Percentiles rank a stretch among this genome's conserved stretches.
Conservation (phyloP, 2,797 vertebrate species). For the Rhadinocentrus ornatus region DNA sequence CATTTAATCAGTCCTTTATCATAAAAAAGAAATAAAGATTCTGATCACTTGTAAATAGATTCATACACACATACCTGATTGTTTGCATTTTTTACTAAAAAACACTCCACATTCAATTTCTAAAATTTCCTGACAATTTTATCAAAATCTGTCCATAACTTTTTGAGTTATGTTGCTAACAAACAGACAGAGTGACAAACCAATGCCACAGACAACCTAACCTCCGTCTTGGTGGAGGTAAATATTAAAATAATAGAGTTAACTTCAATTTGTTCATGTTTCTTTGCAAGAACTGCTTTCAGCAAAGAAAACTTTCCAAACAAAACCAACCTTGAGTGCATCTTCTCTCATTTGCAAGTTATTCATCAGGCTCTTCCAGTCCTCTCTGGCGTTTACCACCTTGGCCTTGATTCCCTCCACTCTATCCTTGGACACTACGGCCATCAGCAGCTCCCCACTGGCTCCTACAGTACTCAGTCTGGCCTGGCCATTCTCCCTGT, state of each 20-base stretch:
- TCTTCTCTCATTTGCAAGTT: slow-evolving; percentile 91
- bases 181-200: too few species aligned
- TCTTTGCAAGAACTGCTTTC: not conserved
- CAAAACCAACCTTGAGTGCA: slow-evolving; percentile 85
- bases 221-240: not conserved
- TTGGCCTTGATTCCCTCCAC: slow-evolving; percentile 88
- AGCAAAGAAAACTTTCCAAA: slow-evolving; percentile 14
- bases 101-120: too few species aligned
- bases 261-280: not conserved
- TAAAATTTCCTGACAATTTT: too few species aligned
- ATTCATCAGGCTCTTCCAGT: slow-evolving; percentile 93
- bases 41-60: not conserved
- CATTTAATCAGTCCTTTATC: not conserved
- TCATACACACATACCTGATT: slow-evolving; percentile 4
- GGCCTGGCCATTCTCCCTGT: slow-evolving; percentile 93
- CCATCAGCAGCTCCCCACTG: slow-evolving; percentile 90
- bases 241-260: not conserved
- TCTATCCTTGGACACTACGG: slow-evolving; percentile 88
- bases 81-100: not conserved
- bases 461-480: slow-evolving; percentile 88
- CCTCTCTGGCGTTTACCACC: slow-evolving; percentile 85
- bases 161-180: too few species aligned
- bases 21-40: not conserved
- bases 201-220: too few species aligned
- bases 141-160: too few species aligned